Percentiles rank a stretch among this genome's conserved stretches.
phyloP scores from a whole-genome alignment of 2,113 vertebrate species.

The Sminthopsis crassicaudata region DNA sequence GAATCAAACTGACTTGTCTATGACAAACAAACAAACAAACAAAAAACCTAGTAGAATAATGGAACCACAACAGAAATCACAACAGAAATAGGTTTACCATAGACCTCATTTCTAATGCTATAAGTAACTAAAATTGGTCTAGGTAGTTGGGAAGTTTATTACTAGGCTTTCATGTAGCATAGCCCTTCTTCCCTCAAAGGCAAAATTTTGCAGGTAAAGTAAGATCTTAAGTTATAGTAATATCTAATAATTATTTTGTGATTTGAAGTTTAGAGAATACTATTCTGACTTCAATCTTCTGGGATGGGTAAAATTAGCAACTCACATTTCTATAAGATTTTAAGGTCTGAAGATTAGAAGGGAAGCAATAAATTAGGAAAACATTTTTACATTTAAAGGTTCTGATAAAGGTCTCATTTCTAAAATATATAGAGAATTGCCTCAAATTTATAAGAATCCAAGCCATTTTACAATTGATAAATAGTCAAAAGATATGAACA shows the following conservation, averaged over 20 bases:
- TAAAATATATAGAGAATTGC: no score
- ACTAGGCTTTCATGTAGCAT: neutral
- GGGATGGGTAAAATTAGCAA: neutral
- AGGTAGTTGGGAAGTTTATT: neutral
- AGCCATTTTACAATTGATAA: no score
- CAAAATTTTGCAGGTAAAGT: neutral
- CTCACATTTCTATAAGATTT: neutral
- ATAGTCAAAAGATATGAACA: no score
- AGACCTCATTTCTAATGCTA: neutral
- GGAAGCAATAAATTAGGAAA: no score
- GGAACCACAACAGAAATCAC: neutral
- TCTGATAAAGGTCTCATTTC: no score
- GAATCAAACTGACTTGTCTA: neutral
- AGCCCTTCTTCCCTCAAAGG: neutral
- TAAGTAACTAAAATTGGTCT: neutral
- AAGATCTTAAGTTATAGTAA: neutral
- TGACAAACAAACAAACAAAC: no score
- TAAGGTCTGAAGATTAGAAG: no score
- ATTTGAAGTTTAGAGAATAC: neutral
- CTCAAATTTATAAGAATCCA: no score
- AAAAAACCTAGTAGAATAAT: neutral
- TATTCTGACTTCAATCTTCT: neutral
- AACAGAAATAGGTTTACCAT: neutral
- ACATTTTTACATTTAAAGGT: no score
- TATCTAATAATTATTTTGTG: neutral